Conservation (phyloP, 2,113 vertebrate species). For the Pteruthius melanotis region DNA sequence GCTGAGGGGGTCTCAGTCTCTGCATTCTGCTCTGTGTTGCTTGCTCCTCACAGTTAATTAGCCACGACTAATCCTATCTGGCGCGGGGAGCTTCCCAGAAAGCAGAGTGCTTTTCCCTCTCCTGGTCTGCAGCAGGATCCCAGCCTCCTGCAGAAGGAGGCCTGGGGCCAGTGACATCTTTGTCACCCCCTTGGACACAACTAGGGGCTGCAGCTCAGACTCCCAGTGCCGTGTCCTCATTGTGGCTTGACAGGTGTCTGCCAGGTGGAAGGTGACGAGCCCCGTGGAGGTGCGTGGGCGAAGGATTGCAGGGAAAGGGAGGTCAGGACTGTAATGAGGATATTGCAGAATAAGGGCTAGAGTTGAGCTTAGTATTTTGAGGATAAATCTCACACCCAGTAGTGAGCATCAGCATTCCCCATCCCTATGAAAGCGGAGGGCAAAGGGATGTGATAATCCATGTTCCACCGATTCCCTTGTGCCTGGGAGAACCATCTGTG, state of each 20-base stretch:
- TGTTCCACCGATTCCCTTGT: accelerated
- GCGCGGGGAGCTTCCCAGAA: not conserved
- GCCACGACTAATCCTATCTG: not conserved
- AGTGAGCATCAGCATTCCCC: not conserved
- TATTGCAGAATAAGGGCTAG: not conserved
- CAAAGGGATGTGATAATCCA: accelerated
- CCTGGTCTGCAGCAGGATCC: not conserved
- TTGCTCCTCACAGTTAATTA: not conserved
- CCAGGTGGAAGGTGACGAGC: not conserved
- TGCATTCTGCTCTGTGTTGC: not conserved
- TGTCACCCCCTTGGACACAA: accelerated
- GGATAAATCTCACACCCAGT: not conserved
- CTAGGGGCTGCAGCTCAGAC: not conserved
- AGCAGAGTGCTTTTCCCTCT: not conserved
- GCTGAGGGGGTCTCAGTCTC: not conserved
- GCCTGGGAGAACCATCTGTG: not conserved
- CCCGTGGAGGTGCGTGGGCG: accelerated
- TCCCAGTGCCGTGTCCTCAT: accelerated
- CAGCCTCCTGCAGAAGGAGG: not conserved
- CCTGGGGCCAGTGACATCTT: not conserved
- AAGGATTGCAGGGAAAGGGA: not conserved
- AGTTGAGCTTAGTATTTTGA: accelerated
- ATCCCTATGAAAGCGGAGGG: not conserved
- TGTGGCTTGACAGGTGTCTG: not conserved
- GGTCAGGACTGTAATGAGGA: not conserved